Evolutionary conservation across 2,888 invertebrate species (phyloP), one percentile per base, ranked within the genome.

Genomic region (Schizaphis graminum): DNA sequence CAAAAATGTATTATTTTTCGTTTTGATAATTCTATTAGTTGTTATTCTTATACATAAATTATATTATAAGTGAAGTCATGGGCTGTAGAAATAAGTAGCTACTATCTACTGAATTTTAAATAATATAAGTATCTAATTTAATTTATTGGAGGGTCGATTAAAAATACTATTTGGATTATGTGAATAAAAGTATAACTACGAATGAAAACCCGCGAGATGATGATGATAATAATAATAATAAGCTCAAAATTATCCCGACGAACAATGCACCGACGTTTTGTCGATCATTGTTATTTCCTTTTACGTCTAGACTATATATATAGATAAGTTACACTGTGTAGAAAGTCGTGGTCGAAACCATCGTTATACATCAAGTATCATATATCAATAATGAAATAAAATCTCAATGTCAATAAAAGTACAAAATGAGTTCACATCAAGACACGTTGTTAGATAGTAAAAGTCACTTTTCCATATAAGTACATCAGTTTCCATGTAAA

Each of bases 321-420:
- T 89, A 67, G 21, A 77, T 77, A 77, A 24, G 13, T 49, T 47
- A 47, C 35, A 35, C n/a, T 5, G 49, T 49, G 26, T 91, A 91
- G 91, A 91, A 91, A 91, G 91, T 91, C 44, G 24, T 1, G 53
- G 28, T 53, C 1, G 28, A 53, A 56, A 84, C 53, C 41, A 21
- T 84, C 91, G 35, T 26, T 49, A 35, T 53, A 53, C 13, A 35
- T 84, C 61, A 26, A 67, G 90, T 90, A 67, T 90, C 47, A 49
- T 67, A 90, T 77, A 90, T 61, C 61, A 90, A 90, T 90, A 67
- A 86, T 49, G 47, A 89, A 89, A 89, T 44, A 44, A 91, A 91
- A 91, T 91, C 53, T 91, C 53, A 91, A 91, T 91, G 91, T 84
- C 91, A 91, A 91, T 53, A 41, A n/a, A 49, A 90, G 35, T 77